A percentile compares a stretch with the other conserved stretches of the same genome.
These are phyloP conservation scores for Camelus bactrianus DNA, from an alignment of 2,113 vertebrate genomes.

Conservation along the genomic window DNA sequence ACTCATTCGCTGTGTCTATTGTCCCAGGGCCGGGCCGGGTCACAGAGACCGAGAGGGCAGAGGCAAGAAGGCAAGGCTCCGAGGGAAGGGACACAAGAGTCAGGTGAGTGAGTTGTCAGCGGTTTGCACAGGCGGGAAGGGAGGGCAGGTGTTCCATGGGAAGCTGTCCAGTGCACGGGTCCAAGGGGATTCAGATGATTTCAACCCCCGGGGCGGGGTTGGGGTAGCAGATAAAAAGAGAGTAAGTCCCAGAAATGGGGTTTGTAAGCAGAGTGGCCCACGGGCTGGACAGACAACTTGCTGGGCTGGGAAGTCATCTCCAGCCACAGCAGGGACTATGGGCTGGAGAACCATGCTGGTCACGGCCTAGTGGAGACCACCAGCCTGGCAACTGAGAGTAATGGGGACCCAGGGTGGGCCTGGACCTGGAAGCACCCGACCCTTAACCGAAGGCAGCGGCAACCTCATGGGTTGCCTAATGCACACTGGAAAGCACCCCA, in stretches of 20 bases:
- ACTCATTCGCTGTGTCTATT: not conserved
- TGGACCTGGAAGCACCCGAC: not conserved
- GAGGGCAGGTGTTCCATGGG: not conserved
- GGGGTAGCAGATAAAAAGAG: not conserved
- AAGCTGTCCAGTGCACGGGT: not conserved
- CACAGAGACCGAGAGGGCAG: not conserved
- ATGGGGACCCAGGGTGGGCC: no score
- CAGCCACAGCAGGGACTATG: not conserved
- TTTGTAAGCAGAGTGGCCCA: not conserved
- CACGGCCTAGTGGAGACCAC: not conserved
- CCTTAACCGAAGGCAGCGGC: not conserved
- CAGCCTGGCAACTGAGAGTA: not conserved
- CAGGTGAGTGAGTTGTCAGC: not conserved
- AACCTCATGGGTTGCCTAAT: accelerated
- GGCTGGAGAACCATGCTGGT: not conserved
- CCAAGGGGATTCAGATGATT: not conserved
- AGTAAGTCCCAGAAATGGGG: not conserved
- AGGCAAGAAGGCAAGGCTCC: not conserved
- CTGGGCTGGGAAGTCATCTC: not conserved
- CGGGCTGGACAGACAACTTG: no score
- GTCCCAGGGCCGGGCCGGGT: not conserved
- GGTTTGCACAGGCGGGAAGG: accelerated
- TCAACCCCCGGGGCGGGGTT: not conserved
- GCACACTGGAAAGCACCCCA: not conserved
- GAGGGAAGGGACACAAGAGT: not conserved